A percentile compares a stretch with the other conserved stretches of the same genome.
Evolutionary conservation across 2,113 vertebrate genomes (phyloP).

Genomic region (Hoplias malabaricus): DNA sequence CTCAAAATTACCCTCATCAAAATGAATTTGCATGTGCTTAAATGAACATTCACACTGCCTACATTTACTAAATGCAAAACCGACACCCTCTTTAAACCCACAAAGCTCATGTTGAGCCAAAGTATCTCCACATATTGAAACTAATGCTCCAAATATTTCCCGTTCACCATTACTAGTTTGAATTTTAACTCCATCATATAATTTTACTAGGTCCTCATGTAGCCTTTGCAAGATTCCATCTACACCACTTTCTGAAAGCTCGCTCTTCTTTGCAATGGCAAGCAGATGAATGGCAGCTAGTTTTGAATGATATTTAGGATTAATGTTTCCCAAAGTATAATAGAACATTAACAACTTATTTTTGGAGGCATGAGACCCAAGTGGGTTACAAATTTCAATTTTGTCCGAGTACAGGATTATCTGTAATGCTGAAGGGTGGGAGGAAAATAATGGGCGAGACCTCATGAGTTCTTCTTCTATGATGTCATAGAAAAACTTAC

Average conservation of each 20-base stretch:
- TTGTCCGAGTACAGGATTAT: conserved; percentile 38
- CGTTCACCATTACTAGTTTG: conserved; percentile 25
- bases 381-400: conserved; percentile 42
- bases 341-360: conserved; percentile 48
- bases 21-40: conserved; percentile 23
- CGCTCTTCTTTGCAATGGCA: conserved; percentile 27
- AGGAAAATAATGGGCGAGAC: conserved; percentile 40
- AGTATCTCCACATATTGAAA: conserved; percentile 46
- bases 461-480: conserved; percentile 20
- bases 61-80: conserved; percentile 37
- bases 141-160: conserved; percentile 34
- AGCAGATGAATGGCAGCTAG: conserved; percentile 10
- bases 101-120: conserved; percentile 46
- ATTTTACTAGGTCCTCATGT: conserved; percentile 10
- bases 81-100: conserved; percentile 47
- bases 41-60: conserved; percentile 24
- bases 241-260: conserved; percentile 33
- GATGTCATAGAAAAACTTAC: conserved; percentile 36
- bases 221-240: conserved; percentile 35
- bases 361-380: conserved; percentile 43
- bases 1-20: conserved; percentile 39
- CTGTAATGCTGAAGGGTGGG: conserved; percentile 35
- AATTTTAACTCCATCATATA: conserved; percentile 36
- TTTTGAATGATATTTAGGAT: conserved; percentile 32
- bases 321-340: conserved; percentile 40